These are phyloP conservation scores for Ctenoplectra terminalis DNA, from an alignment of 1,140 invertebrate genomes.

Conservation along the genomic window DNA sequence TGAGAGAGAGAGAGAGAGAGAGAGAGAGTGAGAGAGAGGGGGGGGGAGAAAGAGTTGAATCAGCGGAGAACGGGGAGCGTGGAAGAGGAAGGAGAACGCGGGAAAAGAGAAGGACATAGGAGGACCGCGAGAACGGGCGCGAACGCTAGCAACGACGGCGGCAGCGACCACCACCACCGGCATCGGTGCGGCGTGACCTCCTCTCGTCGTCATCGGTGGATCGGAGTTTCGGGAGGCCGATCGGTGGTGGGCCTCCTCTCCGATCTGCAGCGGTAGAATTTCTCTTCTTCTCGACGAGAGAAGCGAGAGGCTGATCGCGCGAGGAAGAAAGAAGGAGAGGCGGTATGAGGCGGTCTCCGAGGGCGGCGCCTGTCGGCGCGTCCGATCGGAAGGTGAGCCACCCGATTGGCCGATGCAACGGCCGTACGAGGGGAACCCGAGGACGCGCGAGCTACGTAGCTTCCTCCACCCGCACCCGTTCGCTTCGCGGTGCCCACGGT, in stretches of 20 bases:
- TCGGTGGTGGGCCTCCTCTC: constrained; percentile 61
- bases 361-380: constrained; percentile 69
- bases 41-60: too few species aligned
- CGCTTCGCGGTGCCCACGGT: constrained; percentile 37
- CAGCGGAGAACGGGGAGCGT: constrained; percentile 38
- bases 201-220: constrained; percentile 64
- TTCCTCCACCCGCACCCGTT: constrained; percentile 63
- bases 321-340: constrained; percentile 66
- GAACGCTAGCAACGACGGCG: constrained; percentile 54
- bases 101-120: background rate
- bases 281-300: constrained; percentile 58
- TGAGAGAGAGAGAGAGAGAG: constrained; percentile 18
- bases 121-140: constrained; percentile 16
- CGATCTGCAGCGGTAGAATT: constrained; percentile 57
- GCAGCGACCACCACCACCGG: constrained; percentile 39
- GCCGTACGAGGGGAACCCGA: constrained; percentile 62
- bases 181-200: constrained; percentile 59
- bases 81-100: background rate
- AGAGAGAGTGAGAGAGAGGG: too few species aligned
- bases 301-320: constrained; percentile 53
- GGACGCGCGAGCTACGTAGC: constrained; percentile 64
- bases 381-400: constrained; percentile 66
- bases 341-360: constrained; percentile 69
- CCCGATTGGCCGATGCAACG: constrained; percentile 57
- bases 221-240: constrained; percentile 67